Evolutionary conservation across 2,797 vertebrate species (phyloP).

Genomic region (Staurois parvus): DNA sequence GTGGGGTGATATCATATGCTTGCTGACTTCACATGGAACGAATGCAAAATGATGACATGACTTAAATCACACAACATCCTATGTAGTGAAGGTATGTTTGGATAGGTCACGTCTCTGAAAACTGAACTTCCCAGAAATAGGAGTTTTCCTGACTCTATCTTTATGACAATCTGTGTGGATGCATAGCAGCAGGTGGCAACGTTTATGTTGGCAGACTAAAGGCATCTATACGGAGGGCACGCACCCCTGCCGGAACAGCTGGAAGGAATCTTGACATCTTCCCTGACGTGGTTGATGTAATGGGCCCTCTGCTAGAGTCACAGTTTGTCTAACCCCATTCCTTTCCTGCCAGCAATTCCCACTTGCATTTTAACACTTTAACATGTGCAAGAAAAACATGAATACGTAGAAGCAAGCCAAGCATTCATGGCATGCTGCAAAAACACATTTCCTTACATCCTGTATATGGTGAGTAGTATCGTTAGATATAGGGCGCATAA

Average conservation of each 20-base stretch:
- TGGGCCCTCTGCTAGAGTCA: conserved; percentile 3
- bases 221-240: conserved; percentile 7
- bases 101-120: no score
- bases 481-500: not conserved
- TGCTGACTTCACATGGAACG: no score
- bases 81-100: no score
- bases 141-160: no score
- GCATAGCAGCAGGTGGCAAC: no score
- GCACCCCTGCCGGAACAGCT: conserved; percentile 34
- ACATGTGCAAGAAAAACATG: not conserved
- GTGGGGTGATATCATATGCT: no score
- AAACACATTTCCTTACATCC: not conserved
- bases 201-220: not conserved
- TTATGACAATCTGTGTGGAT: no score
- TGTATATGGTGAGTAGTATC: not conserved
- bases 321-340: conserved; percentile 40
- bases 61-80: no score
- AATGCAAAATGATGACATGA: no score
- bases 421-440: not conserved
- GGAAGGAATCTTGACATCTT: conserved; percentile 25
- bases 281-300: conserved; percentile 22
- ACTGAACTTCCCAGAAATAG: no score
- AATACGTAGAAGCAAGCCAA: not conserved
- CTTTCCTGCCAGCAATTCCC: conserved; percentile 37
- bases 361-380: conserved; percentile 14